These are phyloP conservation scores for Oryctolagus cuniculus DNA, from an alignment of 2,113 vertebrate genomes.

Conservation along the genomic window DNA sequence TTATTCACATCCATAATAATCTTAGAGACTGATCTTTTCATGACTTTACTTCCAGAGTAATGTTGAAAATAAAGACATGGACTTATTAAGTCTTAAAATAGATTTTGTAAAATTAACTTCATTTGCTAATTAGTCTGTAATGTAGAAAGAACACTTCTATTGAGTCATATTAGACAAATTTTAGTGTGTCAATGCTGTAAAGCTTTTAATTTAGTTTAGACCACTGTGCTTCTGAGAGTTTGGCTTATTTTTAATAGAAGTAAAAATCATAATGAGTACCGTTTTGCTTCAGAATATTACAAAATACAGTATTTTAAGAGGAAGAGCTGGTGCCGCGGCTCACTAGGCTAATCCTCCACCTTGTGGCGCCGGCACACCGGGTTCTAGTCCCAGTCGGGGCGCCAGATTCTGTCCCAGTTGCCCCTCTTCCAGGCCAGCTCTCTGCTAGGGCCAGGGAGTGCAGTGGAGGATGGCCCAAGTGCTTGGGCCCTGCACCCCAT, in stretches of 20 bases:
- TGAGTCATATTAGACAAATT: constrained; percentile 57
- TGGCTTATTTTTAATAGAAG: not conserved
- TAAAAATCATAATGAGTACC: constrained; percentile 2
- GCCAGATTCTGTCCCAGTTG: too few species aligned
- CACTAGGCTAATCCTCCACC: too few species aligned
- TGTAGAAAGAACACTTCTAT: constrained; percentile 39
- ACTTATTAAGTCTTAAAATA: constrained; percentile 78
- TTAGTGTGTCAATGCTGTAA: not conserved
- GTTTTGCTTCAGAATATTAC: not conserved
- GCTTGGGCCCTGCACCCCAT: too few species aligned
- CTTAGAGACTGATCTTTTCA: constrained; percentile 59
- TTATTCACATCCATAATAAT: constrained; percentile 67
- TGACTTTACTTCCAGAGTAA: constrained; percentile 66
- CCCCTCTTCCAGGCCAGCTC: too few species aligned
- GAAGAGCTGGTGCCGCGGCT: too few species aligned
- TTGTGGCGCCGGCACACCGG: too few species aligned
- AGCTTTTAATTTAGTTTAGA: constrained; percentile 27
- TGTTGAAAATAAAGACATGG: constrained; percentile 68
- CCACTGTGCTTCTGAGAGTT: not conserved
- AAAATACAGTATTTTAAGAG: not conserved
- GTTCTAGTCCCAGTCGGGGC: too few species aligned
- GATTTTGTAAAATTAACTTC: constrained; percentile 68
- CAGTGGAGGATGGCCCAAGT: too few species aligned
- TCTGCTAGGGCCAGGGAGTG: too few species aligned
- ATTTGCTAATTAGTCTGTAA: constrained; percentile 66